Base-by-base conservation (phyloP, 2,113 vertebrate genomes). In the Trachemys scripta region DNA sequence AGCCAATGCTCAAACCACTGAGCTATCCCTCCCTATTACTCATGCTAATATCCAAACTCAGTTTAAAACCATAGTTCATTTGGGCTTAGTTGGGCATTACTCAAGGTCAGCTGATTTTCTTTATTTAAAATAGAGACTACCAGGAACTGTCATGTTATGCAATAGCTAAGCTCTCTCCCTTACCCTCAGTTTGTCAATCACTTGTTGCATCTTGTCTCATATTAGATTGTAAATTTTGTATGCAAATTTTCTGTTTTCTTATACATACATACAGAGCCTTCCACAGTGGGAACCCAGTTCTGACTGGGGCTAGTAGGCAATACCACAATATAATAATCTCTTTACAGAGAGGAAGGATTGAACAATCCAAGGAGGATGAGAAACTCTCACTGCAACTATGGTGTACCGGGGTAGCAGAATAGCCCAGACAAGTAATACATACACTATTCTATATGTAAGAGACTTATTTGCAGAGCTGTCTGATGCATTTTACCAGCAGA, bases 261-360 rank as follows among this genome's bases (percentile, higher is more conserved):
- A 14, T 49, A 27, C n/a, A 57, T 54, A n/a, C 6, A 14, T 79
- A 83, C 22, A 19, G 85, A 88, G 5, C 1, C 20, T 27, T 91
- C 31, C 1, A 88, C 89, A 90, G 86, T 11, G 49, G 0, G 0
- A 56, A 29, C 25, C 14, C 8, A 1, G 4, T 47, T 4, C 19
- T 65, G 17, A 80, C 62, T 87, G 29, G 57, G 29, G 8, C 1
- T 78, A 57, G 85, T 31, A 42, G 5, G 5, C 53, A 57, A 10
- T 29, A 62, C 83, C n/a, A 79, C 29, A 91, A 5, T 19, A 4
- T 20, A 90, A 5, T 19, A 38, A 78, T 78, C 22, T 42, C 72
- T 27, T 45, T 45, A 45, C 10, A 84, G 38, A 84, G 17, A n/a
- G 22, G 42, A 88, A 84, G 7, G 4, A 19, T 5, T 90, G 16